Conservation (phyloP, 2,797 vertebrate genomes). For the Acridotheres tristis region DNA sequence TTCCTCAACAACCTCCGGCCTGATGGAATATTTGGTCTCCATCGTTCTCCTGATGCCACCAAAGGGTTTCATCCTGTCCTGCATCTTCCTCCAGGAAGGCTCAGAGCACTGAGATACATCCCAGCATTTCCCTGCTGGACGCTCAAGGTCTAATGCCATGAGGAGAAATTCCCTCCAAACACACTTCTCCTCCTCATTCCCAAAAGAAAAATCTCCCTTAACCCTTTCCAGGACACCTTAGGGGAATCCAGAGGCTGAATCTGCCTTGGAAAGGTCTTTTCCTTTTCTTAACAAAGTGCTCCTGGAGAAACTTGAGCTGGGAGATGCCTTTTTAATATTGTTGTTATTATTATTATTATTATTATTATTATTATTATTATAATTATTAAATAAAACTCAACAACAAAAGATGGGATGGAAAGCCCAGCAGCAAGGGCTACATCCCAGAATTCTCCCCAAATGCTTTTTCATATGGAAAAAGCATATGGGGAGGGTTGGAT, state of each 20-base stretch:
- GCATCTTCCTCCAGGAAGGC: not conserved
- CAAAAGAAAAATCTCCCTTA: not conserved
- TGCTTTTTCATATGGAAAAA: not conserved
- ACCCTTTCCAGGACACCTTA: accelerated
- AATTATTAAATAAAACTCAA: accelerated
- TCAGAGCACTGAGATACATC: accelerated
- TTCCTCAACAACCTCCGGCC: not conserved
- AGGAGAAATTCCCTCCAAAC: not conserved
- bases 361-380: no score
- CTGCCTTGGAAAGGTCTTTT: not conserved
- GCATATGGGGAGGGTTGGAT: not conserved
- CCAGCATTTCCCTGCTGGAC: not conserved
- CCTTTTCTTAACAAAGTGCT: accelerated
- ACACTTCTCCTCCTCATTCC: not conserved
- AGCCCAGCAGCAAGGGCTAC: not conserved
- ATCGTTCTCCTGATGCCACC: accelerated
- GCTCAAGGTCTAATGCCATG: accelerated
- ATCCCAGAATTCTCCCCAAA: not conserved
- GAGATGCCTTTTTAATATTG: not conserved
- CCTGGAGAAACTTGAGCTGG: not conserved
- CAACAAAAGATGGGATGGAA: not conserved
- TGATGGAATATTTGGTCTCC: not conserved
- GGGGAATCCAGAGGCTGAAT: not conserved
- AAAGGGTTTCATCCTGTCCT: not conserved
- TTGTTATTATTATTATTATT: not conserved